Base-by-base conservation (phyloP, 2,113 vertebrate species). In the Crypturellus undulatus region DNA sequence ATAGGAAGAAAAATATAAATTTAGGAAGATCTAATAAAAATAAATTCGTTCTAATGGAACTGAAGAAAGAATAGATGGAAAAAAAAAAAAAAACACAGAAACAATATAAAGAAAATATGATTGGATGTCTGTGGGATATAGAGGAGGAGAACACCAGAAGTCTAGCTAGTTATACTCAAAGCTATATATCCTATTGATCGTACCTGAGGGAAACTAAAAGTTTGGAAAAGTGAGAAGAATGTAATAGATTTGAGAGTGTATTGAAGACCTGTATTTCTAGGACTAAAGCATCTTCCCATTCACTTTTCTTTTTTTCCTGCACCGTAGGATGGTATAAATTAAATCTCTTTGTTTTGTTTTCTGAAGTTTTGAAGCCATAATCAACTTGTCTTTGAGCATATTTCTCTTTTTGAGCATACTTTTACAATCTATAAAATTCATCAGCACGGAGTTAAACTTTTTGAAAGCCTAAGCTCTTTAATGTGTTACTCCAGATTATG, bases 401-500 rank as follows among this genome's bases (percentile, higher is more conserved):
- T 38, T 38, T 38, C n/a, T n/a, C n/a, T n/a, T n/a, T 34, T 71
- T 80, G 22, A 62, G 18, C 30, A 2, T 38, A 38, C n/a, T 38
- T 38, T 38, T 36, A 34, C 51, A 82, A 81, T 24, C 47, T 22
- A 26, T 64, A 68, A 71, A 64, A 91, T 59, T 58, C 1, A 54
- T 42, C 51, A 71, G 9, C 12, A 22, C 14, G 14, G 5, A 49
- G 13, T 71, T 36, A 78, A 64, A 3, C 2, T 62, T 58, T 70
- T 79, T 63, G n/a, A 83, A 83, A 86, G 3, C 9, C 16, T 56
- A 32, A 58, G 43, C 2, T 6, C 65, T 80, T 78, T 43, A 42
- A 21, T n/a, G 0, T 34, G 10, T 15, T 2, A 81, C 0, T 3
- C 4, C 20, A 58, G 6, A 3, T 60, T 63, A 72, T 45, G 60